phyloP scores from a whole-genome alignment of 2,113 vertebrate species.

The Lepisosteus osseus region DNA sequence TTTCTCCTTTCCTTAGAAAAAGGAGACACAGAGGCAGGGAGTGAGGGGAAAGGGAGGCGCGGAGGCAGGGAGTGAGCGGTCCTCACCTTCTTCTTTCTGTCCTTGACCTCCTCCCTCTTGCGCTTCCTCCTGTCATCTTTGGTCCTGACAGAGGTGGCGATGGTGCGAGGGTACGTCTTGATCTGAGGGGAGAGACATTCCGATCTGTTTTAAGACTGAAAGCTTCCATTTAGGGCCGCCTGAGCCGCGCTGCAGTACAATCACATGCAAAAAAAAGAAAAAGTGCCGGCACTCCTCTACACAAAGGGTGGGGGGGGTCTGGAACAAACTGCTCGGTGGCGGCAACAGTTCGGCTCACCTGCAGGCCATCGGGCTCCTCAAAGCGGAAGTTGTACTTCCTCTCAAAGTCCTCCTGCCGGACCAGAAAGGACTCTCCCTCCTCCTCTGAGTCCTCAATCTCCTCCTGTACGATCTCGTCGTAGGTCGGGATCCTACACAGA shows the following conservation, averaged over 20 bases:
- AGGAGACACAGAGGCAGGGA: accelerated
- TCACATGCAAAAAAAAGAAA: no score
- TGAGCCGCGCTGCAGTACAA: no score
- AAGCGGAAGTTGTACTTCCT: conserved; percentile 87
- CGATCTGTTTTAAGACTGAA: no score
- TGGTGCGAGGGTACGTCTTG: conserved; percentile 78
- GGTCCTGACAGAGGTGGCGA: conserved; percentile 76
- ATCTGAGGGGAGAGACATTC: conserved; percentile 46
- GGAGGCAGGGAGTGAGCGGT: no score
- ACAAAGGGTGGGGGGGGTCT: background rate
- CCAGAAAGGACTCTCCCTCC: conserved; percentile 79
- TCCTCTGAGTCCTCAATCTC: conserved; percentile 78
- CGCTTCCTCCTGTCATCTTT: conserved; percentile 79
- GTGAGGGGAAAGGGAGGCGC: background rate
- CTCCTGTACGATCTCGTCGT: conserved; percentile 62
- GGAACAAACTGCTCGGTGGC: no score
- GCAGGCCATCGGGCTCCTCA: conserved; percentile 74
- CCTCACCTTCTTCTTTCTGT: conserved; percentile 75
- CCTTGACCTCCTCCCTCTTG: conserved; percentile 73
- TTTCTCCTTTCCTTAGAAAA: background rate
- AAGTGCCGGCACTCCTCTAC: background rate
- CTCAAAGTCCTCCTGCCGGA: conserved; percentile 84
- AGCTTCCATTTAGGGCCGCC: background rate
- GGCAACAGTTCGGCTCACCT: conserved; percentile 36
- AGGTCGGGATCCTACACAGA: conserved; percentile 57